Percentiles rank a stretch among this genome's conserved stretches.
phyloP scores from a whole-genome alignment of 2,797 vertebrate species.

The Eleutherodactylus coqui region DNA sequence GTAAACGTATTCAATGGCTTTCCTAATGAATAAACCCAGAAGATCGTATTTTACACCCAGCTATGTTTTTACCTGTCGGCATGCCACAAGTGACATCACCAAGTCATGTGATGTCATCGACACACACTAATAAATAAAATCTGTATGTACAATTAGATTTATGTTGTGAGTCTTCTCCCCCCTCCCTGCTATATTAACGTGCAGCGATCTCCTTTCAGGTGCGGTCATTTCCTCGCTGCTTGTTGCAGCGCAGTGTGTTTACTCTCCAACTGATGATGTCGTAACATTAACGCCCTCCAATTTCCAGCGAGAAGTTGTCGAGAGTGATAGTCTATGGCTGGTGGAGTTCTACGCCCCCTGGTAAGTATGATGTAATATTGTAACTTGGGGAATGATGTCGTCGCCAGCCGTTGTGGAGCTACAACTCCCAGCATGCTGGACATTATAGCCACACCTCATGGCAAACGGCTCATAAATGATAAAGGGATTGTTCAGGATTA shows the following conservation, averaged over 20 bases:
- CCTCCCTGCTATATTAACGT: not conserved
- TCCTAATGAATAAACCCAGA: not conserved
- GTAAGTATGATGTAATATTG: conserved; percentile 76
- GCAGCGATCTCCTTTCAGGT: conserved; percentile 74
- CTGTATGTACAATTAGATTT: too few species aligned
- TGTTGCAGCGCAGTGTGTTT: conserved; percentile 81
- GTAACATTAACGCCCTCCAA: conserved; percentile 89
- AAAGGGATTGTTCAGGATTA: too few species aligned
- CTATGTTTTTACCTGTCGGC: not conserved
- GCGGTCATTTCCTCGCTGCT: conserved; percentile 84
- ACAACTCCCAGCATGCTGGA: too few species aligned
- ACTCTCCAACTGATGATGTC: conserved; percentile 91
- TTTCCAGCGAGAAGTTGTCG: conserved; percentile 93
- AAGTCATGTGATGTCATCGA: not conserved
- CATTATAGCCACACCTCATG: too few species aligned
- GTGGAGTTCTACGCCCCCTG: conserved; percentile 98
- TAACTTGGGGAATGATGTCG: too few species aligned
- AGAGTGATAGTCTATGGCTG: conserved; percentile 93
- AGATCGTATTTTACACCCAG: not conserved
- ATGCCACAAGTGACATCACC: not conserved
- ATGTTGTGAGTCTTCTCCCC: too few species aligned
- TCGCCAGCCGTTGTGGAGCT: too few species aligned
- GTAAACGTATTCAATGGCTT: too few species aligned
- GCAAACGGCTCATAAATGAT: too few species aligned
- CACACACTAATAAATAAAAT: too few species aligned